A percentile compares a stretch with the other conserved stretches of the same genome.
Conservation (phyloP, 2,113 vertebrate species). For the Lophotis ruficrista region DNA sequence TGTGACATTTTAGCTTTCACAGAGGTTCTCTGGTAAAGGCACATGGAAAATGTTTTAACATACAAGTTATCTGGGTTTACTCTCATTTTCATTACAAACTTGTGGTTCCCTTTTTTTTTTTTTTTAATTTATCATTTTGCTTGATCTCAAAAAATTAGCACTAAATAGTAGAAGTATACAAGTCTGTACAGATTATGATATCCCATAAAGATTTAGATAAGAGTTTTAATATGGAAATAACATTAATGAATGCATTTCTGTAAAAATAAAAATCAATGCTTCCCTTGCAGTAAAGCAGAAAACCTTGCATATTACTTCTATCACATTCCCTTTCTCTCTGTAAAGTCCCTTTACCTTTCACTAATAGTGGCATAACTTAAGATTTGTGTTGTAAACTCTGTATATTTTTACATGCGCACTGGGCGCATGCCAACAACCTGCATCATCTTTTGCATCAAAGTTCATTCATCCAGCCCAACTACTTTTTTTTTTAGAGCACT, state of each 20-base stretch:
- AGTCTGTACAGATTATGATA: neutral
- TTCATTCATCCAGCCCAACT: neutral
- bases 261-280: neutral
- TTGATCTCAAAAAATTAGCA: neutral
- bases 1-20: neutral
- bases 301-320: neutral
- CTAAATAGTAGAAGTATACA: neutral
- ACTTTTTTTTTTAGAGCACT: neutral
- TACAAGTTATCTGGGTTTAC: neutral
- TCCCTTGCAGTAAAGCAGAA: neutral
- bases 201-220: neutral
- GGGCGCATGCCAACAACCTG: neutral
- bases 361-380: neutral
- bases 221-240: neutral
- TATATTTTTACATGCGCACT: neutral
- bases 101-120: neutral
- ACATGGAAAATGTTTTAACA: neutral
- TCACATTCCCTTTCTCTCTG: neutral
- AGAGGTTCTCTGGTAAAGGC: neutral
- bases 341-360: neutral
- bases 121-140: neutral
- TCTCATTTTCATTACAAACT: neutral
- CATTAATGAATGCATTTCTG: neutral
- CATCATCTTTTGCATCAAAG: neutral
- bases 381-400: neutral